Evolutionary conservation across 2,888 invertebrate species (phyloP), one percentile per base, ranked within the genome.

Genomic region (Dione vanillae): DNA sequence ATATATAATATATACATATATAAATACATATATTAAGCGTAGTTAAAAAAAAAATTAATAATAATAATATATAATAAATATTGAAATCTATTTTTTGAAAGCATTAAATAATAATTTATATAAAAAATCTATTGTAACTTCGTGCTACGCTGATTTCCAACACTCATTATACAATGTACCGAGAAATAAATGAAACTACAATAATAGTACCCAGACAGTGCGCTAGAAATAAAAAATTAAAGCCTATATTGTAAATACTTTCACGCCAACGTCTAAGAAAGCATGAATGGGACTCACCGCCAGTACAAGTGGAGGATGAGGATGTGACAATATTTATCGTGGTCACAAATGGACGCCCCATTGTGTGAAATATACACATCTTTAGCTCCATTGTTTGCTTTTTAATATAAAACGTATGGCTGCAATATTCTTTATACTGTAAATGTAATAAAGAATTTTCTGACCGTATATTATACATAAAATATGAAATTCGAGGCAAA

Each of bases 241-340:
- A 73, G 69, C 64, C 35, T 47, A 45, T 47, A 67, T 52, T 47
- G 68, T 67, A 65, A 75, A 73, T 71, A 67, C 74, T 73, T 70
- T 68, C 64, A 65, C 70, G 65, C 73, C 73, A 73, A 74, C 70
- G 73, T 69, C 71, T 67, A 74, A 75, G 76, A 75, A 72, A 76
- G 67, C 19, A 7, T 73, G 73, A 75, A 74, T 72, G 69, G 74
- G 73, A 74, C 71, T 76, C 73, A 76, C 73, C 67, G 74, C 70
- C 69, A 58, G 56, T 58, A 27, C 27, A 27, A 47, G 16, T 9
- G 16, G 52, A 54, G 61, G 43, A 61, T 59, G 67, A 65, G 69
- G 69, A 74, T 71, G 69, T 70, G 74, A 70, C 71, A 67, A 74
- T 74, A 74, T 74, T 74, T 74, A 74, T 72, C 56, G 74, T 64